These are phyloP conservation scores for Melipona beecheii DNA, from an alignment of 2,888 invertebrate species.

Conservation along the genomic window DNA sequence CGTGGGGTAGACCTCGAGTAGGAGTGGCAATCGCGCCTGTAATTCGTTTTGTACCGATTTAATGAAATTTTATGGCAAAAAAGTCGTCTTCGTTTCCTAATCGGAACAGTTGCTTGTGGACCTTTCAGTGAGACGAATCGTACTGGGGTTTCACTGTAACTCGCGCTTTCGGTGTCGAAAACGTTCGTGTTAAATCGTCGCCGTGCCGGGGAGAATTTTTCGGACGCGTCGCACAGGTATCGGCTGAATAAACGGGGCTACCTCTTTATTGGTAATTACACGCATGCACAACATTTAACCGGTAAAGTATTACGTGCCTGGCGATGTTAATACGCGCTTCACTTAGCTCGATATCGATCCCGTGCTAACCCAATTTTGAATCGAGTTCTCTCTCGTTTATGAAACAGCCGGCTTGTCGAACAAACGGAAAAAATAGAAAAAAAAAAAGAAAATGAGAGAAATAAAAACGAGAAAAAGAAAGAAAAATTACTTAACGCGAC, in stretches of 20 bases:
- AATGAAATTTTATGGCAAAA: too few species aligned
- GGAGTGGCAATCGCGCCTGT: too few species aligned
- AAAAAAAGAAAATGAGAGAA: too few species aligned
- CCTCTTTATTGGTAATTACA: conserved; percentile 30
- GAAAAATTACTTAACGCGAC: neutral
- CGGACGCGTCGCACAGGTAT: too few species aligned
- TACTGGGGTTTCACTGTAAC: neutral
- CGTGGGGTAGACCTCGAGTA: too few species aligned
- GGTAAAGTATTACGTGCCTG: conserved; percentile 23
- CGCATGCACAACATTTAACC: conserved; percentile 15
- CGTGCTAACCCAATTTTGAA: conserved; percentile 23
- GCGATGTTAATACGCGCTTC: conserved; percentile 18
- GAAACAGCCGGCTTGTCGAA: neutral
- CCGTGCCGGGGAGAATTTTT: neutral
- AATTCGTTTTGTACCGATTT: too few species aligned
- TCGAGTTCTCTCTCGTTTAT: neutral
- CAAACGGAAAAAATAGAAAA: neutral
- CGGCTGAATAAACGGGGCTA: neutral
- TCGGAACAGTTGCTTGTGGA: too few species aligned
- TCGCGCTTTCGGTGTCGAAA: neutral
- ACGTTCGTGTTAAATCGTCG: neutral
- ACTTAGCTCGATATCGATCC: conserved; percentile 22
- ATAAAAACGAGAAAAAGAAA: too few species aligned
- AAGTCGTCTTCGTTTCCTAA: too few species aligned
- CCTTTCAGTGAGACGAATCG: too few species aligned